phyloP scores from a whole-genome alignment of 1,140 invertebrate genomes.

The Propsilocerus akamusi region DNA sequence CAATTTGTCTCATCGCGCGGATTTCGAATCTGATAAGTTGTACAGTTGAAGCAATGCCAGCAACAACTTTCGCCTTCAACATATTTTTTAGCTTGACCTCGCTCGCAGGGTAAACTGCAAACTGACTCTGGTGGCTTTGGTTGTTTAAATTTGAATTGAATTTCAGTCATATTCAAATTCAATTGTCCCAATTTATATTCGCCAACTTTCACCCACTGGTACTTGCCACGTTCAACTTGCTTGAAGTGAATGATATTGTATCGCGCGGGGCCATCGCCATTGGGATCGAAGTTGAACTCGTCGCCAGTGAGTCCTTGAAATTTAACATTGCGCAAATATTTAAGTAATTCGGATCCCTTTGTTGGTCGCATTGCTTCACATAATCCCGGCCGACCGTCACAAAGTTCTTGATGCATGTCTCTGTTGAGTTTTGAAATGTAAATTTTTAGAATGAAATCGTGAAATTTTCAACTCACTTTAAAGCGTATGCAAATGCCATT shows the following conservation, averaged over 20 bases:
- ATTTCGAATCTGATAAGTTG: slow-evolving; percentile 74
- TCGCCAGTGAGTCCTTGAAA: slow-evolving; percentile 77
- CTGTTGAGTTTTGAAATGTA: slow-evolving; percentile 23
- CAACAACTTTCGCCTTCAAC: slow-evolving; percentile 84
- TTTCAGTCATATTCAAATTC: slow-evolving; percentile 60
- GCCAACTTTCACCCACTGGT: slow-evolving; percentile 73
- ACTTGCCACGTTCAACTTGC: slow-evolving; percentile 49
- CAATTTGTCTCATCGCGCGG: slow-evolving; percentile 66
- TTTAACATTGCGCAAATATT: slow-evolving; percentile 63
- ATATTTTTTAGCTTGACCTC: slow-evolving; percentile 78
- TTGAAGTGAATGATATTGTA: slow-evolving; percentile 95
- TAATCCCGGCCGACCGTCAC: slow-evolving; percentile 47
- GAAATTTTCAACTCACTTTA: slow-evolving; percentile 36
- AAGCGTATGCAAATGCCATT: slow-evolving; percentile 75
- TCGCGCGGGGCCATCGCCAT: slow-evolving; percentile 80
- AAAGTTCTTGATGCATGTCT: slow-evolving; percentile 68
- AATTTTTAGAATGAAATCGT: neutral
- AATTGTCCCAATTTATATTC: slow-evolving; percentile 63
- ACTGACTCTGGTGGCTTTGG: slow-evolving; percentile 67
- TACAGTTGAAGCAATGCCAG: slow-evolving; percentile 91
- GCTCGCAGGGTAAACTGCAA: slow-evolving; percentile 68
- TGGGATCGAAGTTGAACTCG: slow-evolving; percentile 71
- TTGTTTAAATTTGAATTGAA: slow-evolving; percentile 60
- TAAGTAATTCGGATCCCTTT: slow-evolving; percentile 63
- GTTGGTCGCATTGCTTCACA: slow-evolving; percentile 77